These are phyloP conservation scores for Drosophila sproati DNA, from an alignment of 1,140 invertebrate species.

Conservation along the genomic window DNA sequence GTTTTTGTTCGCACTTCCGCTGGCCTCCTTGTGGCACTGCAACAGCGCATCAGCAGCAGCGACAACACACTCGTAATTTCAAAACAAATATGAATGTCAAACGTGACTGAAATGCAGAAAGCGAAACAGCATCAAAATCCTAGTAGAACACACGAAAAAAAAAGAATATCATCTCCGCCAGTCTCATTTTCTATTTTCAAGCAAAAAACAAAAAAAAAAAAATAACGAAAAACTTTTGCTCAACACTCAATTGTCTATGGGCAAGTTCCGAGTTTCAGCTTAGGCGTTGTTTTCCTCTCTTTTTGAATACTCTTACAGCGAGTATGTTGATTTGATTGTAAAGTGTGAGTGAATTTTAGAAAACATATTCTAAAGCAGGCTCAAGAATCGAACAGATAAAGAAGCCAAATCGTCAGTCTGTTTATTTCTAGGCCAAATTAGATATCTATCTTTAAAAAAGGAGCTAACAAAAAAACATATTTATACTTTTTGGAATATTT, in stretches of 20 bases:
- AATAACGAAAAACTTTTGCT: background rate
- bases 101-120: constrained; percentile 75
- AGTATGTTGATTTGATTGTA: background rate
- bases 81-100: constrained; percentile 77
- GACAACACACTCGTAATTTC: constrained; percentile 63
- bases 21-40: background rate
- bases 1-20: constrained; percentile 21
- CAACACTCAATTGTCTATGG: constrained; percentile 3
- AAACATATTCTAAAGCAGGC: too few relatives aligned
- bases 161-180: background rate
- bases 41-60: background rate
- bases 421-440: too few relatives aligned
- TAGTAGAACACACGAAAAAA: constrained; percentile 6
- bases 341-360: background rate
- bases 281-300: background rate
- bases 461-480: too few relatives aligned
- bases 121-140: constrained; percentile 22
- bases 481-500: too few relatives aligned
- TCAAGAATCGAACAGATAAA: too few relatives aligned
- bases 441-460: too few relatives aligned
- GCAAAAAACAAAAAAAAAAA: background rate
- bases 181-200: background rate
- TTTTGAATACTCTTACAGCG: background rate
- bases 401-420: too few relatives aligned
- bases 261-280: background rate